These are phyloP conservation scores for Subacronicta megacephala DNA, from an alignment of 2,888 invertebrate genomes.

Conservation along the genomic window DNA sequence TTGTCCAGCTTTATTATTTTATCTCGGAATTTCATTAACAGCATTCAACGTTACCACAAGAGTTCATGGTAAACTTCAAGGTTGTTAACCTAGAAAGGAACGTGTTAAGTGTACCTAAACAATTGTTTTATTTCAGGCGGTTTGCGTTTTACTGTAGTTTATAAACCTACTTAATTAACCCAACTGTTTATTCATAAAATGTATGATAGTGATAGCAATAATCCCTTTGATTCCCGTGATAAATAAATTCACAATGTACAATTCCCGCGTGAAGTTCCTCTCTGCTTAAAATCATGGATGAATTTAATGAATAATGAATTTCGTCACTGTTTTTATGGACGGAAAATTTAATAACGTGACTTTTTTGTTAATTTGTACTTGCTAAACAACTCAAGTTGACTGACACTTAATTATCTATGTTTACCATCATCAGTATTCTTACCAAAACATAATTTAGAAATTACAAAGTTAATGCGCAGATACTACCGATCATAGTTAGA, in stretches of 20 bases:
- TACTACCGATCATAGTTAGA: neutral
- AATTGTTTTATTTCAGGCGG: constrained; percentile 1
- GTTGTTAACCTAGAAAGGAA: constrained; percentile 23
- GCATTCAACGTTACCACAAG: constrained; percentile 3
- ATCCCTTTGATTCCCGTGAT: constrained; percentile 1
- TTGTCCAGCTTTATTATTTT: neutral
- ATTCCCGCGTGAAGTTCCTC: too few relatives aligned
- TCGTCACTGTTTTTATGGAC: constrained; percentile 6
- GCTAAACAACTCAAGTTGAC: neutral
- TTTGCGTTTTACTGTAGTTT: neutral
- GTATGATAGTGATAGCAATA: constrained; percentile 1
- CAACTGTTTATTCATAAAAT: neutral
- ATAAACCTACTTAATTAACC: constrained; percentile 8
- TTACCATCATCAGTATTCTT: neutral
- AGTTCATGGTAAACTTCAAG: constrained; percentile 2
- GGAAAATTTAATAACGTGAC: neutral
- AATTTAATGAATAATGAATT: constrained; percentile 2
- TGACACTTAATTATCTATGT: constrained; percentile 2
- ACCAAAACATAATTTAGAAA: neutral
- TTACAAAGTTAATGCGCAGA: neutral
- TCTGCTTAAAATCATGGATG: neutral
- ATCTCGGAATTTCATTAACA: constrained; percentile 1
- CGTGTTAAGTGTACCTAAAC: constrained; percentile 1
- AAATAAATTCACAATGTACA: neutral
- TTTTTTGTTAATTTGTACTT: constrained; percentile 18